A percentile compares a stretch with the other conserved stretches of the same genome.
Evolutionary conservation across 2,797 vertebrate species (phyloP).

Genomic region (Alosa sapidissima): DNA sequence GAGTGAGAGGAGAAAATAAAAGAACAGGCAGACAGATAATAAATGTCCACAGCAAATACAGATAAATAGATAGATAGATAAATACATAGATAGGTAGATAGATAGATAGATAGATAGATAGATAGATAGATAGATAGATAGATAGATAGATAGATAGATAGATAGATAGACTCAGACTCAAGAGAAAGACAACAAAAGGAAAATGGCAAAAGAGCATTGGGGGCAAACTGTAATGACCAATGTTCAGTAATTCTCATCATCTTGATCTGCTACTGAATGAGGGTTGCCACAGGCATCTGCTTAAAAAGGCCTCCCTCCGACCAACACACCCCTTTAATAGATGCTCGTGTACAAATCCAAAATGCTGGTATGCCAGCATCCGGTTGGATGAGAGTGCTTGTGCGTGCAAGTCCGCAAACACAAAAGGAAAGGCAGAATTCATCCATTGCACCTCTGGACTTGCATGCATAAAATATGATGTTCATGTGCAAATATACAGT

Average conservation of each 20-base stretch:
- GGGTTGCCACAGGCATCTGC: neutral
- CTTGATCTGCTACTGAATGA: neutral
- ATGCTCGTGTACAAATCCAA: neutral
- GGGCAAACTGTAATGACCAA: slow-evolving; percentile 13
- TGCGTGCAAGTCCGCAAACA: neutral
- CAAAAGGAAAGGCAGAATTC: neutral
- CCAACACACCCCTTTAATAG: slow-evolving; percentile 14
- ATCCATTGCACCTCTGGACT: neutral
- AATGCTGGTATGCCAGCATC: neutral
- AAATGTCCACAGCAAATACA: neutral
- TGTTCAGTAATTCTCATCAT: neutral
- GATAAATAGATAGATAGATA: neutral
- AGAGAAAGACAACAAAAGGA: neutral
- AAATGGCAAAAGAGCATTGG: neutral
- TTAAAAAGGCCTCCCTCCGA: neutral
- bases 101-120: too few relatives aligned
- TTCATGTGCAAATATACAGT: neutral
- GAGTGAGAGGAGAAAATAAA: neutral
- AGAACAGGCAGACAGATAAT: neutral
- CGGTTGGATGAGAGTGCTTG: neutral
- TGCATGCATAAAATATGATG: neutral
- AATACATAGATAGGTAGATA: too few relatives aligned
- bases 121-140: too few relatives aligned
- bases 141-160: neutral
- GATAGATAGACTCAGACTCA: neutral